Percentiles rank a stretch among this genome's conserved stretches.
These are phyloP conservation scores for Gasterosteus aculeatus DNA, from an alignment of 2,113 vertebrate genomes.

Conservation along the genomic window DNA sequence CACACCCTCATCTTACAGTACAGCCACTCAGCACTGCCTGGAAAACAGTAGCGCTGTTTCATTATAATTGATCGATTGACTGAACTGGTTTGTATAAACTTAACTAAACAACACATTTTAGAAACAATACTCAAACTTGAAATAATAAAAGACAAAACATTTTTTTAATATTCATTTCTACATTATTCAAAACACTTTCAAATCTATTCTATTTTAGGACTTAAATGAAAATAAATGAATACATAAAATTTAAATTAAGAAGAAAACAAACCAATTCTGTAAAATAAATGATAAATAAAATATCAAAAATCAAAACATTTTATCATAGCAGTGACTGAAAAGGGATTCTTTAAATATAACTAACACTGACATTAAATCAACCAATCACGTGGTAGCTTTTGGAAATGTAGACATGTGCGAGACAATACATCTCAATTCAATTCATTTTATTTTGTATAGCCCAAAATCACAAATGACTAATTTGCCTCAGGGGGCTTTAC, in stretches of 20 bases:
- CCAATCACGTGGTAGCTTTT: neutral
- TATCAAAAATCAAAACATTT: neutral
- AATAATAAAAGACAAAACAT: neutral
- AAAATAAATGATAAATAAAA: neutral
- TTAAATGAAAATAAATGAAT: too few relatives aligned
- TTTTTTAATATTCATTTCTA: too few relatives aligned
- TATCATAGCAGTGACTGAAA: neutral
- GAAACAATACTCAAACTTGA: neutral
- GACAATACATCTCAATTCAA: neutral
- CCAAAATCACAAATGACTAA: too few relatives aligned
- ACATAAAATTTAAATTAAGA: neutral
- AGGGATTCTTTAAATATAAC: neutral
- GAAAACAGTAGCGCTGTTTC: neutral
- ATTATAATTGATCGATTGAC: neutral
- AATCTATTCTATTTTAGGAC: too few relatives aligned
- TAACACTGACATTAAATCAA: neutral
- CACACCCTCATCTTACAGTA: slow-evolving; percentile 77
- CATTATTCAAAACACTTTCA: too few relatives aligned
- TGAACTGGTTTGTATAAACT: neutral
- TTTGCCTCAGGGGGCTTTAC: too few relatives aligned
- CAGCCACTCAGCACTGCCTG: slow-evolving; percentile 87
- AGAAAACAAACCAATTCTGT: neutral
- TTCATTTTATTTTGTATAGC: too few relatives aligned
- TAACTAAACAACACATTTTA: neutral
- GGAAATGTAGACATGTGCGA: neutral